Evolutionary conservation across 2,888 invertebrate genomes (phyloP).

Genomic region (Empis livida): DNA sequence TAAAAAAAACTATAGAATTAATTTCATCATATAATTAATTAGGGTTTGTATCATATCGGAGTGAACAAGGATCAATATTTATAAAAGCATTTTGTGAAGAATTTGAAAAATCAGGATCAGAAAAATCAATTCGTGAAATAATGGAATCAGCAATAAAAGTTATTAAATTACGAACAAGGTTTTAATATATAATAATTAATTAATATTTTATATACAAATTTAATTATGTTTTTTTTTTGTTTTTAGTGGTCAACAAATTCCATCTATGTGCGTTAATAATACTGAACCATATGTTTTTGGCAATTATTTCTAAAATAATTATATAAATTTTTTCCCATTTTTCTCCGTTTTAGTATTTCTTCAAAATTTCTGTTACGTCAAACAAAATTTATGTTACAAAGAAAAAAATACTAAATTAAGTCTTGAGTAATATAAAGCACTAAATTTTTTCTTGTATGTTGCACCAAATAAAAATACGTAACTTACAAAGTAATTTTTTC

Average conservation of each 20-base stretch:
- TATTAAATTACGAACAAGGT: slow-evolving; percentile 19
- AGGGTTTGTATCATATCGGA: slow-evolving; percentile 31
- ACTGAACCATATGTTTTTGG: slow-evolving; percentile 30
- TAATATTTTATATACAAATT: background rate
- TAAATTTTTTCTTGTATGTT: too few species aligned
- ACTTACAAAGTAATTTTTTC: too few species aligned
- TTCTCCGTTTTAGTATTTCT: too few species aligned
- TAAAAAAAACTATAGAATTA: background rate
- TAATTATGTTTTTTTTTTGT: slow-evolving; percentile 1
- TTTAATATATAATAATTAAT: slow-evolving; percentile 12
- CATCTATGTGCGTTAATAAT: slow-evolving; percentile 27
- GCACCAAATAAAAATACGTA: too few species aligned
- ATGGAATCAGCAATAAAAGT: slow-evolving; percentile 23
- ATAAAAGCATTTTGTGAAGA: slow-evolving; percentile 27
- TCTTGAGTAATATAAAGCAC: too few species aligned
- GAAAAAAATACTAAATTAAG: too few species aligned
- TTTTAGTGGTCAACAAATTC: slow-evolving; percentile 27
- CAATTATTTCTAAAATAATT: slow-evolving; percentile 17
- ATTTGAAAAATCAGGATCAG: slow-evolving; percentile 18
- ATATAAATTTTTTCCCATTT: background rate
- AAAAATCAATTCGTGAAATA: slow-evolving; percentile 23
- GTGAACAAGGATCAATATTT: slow-evolving; percentile 27
- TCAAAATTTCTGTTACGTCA: too few species aligned
- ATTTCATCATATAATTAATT: background rate
- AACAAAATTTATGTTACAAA: too few species aligned